These are phyloP conservation scores for Pemphredon lugubris DNA, from an alignment of 2,888 invertebrate genomes.

Conservation along the genomic window DNA sequence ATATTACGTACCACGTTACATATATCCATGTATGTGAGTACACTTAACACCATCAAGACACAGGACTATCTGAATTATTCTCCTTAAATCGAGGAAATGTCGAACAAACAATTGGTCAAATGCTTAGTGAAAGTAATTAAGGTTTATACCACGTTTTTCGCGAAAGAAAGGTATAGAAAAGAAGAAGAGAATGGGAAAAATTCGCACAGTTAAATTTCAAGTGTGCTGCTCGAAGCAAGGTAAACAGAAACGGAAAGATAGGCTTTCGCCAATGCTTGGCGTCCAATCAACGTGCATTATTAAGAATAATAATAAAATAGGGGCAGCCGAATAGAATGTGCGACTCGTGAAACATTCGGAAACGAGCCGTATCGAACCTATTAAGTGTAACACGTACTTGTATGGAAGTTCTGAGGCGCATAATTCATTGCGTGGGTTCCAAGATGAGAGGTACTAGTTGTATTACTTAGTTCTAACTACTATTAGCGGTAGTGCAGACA, in stretches of 20 bases:
- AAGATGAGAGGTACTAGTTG: constrained; percentile 61
- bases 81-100: constrained; percentile 5
- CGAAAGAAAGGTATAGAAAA: not conserved
- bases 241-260: constrained; percentile 26
- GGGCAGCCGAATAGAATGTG: constrained; percentile 38
- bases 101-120: not conserved
- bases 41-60: constrained; percentile 15
- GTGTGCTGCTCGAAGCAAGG: constrained; percentile 30
- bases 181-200: not conserved
- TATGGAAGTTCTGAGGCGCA: constrained; percentile 52
- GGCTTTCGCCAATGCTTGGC: constrained; percentile 62
- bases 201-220: constrained; percentile 23
- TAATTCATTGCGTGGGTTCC: constrained; percentile 63
- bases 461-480: constrained; percentile 65
- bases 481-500: constrained; percentile 62
- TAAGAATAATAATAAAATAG: constrained; percentile 56
- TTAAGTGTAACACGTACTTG: constrained; percentile 49
- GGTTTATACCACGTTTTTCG: not conserved
- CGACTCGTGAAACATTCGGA: constrained; percentile 18
- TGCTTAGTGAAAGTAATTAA: constrained; percentile 1
- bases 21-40: constrained; percentile 37
- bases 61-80: constrained; percentile 14
- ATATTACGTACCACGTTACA: constrained; percentile 42
- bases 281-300: constrained; percentile 71
- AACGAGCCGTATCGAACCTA: constrained; percentile 25